These are phyloP conservation scores for Oreocharis arfaki DNA, from an alignment of 2,113 vertebrate species.

Conservation along the genomic window DNA sequence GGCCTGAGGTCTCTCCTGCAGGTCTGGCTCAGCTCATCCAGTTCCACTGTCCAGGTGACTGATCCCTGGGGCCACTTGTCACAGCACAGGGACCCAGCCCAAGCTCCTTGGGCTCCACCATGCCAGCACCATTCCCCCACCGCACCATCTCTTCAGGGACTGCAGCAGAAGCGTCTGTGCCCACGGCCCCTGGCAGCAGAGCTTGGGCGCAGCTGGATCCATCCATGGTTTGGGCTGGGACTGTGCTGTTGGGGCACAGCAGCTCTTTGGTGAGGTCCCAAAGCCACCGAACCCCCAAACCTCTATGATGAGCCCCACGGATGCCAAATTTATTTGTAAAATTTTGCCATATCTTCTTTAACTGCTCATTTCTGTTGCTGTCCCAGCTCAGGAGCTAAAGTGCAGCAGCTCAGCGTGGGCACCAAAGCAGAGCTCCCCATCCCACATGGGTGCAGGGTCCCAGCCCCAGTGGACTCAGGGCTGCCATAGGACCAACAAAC, in stretches of 20 bases:
- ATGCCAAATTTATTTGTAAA: no score
- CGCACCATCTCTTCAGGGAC: neutral
- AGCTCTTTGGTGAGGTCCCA: no score
- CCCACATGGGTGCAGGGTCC: neutral
- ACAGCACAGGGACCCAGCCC: neutral
- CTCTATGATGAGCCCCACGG: rapidly evolving
- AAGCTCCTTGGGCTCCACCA: rapidly evolving
- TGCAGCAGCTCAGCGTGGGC: neutral
- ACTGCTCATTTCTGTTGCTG: neutral
- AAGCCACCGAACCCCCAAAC: neutral
- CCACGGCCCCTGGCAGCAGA: neutral
- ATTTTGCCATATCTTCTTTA: neutral
- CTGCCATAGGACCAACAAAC: neutral
- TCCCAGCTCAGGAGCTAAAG: neutral
- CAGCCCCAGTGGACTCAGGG: neutral
- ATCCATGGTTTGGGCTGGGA: neutral
- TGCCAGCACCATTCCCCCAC: neutral
- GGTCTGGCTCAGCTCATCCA: neutral
- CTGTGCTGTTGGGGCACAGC: neutral
- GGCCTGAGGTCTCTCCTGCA: neutral
- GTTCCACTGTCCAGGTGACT: neutral
- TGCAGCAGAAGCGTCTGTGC: neutral
- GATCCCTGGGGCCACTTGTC: neutral
- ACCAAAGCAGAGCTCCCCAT: neutral
- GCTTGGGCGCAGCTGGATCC: neutral